Base-by-base conservation (phyloP, 2,113 vertebrate genomes). In the Xenopus borealis region DNA sequence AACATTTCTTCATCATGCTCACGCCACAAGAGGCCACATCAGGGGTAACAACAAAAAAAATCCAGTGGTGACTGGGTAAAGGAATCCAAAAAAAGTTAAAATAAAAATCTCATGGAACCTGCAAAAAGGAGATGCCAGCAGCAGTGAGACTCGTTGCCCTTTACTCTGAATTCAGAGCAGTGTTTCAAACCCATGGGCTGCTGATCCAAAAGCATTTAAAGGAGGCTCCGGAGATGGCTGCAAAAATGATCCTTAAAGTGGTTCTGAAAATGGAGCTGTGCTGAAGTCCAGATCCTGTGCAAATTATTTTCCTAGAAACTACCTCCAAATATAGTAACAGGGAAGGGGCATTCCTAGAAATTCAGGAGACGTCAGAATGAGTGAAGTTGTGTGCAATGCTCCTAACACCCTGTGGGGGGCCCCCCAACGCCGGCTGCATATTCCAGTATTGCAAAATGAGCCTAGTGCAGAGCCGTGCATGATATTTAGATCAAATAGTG, bases 321-420 rank as follows among this genome's bases (percentile, higher is more conserved):
- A 85, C 86, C 69, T 88, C 90, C 91, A 89, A 89, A 93, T 89
- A 86, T 87, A 92, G 91, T 85, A 90, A 82, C 85, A 70, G 80
- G 82, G 74, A 77, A 87, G 83, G 87, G 87, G 86, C 88, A 88
- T 93, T 92, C 89, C 88, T 92, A 89, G 90, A 94, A 92, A 91
- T 88, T 85, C 82, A 72, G 80, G 86, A 88, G 84, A 87, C 83
- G 88, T 88, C 88, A 88, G 84, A 71, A 74, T 75, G 67, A 72
- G 71, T 82, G 61, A 70, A 81, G 83, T 76, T 80, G 44, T 72
- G 74, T 84, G 85, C 83, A 80, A 82, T 83, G 81, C 77, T 69
- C 80, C 82, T 80, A 80, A 5, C 78, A 78, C 86, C 75, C 82
- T 79, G 20, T 78, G 83, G 86, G 84, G 85, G 86, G 86, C 46